Base-by-base conservation (phyloP, 1,140 invertebrate species). In the Drosophila obscura region DNA sequence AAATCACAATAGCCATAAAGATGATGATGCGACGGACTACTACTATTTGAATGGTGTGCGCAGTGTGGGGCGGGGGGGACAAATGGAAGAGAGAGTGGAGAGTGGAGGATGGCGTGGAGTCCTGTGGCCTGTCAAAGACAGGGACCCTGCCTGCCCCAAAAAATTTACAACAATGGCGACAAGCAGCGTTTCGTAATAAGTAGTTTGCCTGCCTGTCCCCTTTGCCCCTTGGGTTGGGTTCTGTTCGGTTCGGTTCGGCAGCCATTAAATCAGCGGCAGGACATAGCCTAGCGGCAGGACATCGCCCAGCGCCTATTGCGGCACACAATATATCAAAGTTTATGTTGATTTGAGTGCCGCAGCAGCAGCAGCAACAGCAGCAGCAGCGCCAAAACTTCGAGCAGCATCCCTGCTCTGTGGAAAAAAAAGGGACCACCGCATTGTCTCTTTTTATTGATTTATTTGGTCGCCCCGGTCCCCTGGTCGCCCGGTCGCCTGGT, bases 281-380 rank as follows among this genome's bases (percentile, higher is more conserved):
- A 88, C 83, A 88, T 61, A 15, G 63, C 63, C 73, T 71, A 56
- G 80, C 68, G 62, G 80, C 73, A 76, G 77, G 73, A 73, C 80
- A 59, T 52, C 61, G 50, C 63, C 35, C 11, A 52, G 62, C 73
- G 83, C 79, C 83, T 74, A 82, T 76, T 83, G 83, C 83, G 76
- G 75, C 83, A 83, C 83, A 83, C 83, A 88, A 88, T 88, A 88
- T 88, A 88, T 88, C 83, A 88, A 88, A 88, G 79, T 88, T 88
- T 88, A 88, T 88, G 83, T 88, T 88, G 83, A 88, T 88, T 88
- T 88, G 83, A 83, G 83, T 88, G 83, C 79, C 79, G 68, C 67
- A 71, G 73, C 74, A 63, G 49, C 39, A 53, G 35, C 72, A 49
- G 49, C 39, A 49, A 28, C 72, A 49, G 51, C 15, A 19, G 15